These are phyloP conservation scores for Rhinogobius similis DNA, from an alignment of 2,113 vertebrate species.

Conservation along the genomic window DNA sequence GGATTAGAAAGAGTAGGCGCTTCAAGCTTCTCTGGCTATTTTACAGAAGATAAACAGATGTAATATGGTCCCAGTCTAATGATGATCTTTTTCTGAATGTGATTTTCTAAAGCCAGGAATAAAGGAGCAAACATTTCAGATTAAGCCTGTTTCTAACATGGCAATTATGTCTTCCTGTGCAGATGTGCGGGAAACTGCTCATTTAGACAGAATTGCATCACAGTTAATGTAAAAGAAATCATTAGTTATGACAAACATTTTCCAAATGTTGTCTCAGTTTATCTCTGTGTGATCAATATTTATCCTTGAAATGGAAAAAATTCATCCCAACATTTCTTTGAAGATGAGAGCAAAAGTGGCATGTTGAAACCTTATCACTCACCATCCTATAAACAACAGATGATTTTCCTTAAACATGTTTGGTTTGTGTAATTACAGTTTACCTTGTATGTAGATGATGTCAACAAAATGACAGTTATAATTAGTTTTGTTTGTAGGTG, in stretches of 20 bases:
- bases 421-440: constrained; percentile 41
- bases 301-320: background rate
- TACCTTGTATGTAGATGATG: constrained; percentile 35
- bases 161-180: background rate
- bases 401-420: constrained; percentile 34
- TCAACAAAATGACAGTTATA: constrained; percentile 29
- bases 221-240: background rate
- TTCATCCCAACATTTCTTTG: constrained; percentile 25
- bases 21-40: constrained; percentile 47
- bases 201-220: background rate
- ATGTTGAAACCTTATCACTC: constrained; percentile 32
- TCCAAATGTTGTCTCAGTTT: background rate
- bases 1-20: constrained; percentile 48
- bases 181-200: constrained; percentile 8
- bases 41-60: constrained; percentile 21
- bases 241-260: background rate
- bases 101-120: background rate
- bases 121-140: background rate
- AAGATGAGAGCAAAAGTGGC: constrained; percentile 14
- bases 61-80: constrained; percentile 32
- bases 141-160: background rate
- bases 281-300: background rate
- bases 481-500: constrained; percentile 12
- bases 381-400: constrained; percentile 38
- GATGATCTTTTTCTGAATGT: constrained; percentile 14